phyloP scores from a whole-genome alignment of 2,888 invertebrate species.

The Erebia ligea region DNA sequence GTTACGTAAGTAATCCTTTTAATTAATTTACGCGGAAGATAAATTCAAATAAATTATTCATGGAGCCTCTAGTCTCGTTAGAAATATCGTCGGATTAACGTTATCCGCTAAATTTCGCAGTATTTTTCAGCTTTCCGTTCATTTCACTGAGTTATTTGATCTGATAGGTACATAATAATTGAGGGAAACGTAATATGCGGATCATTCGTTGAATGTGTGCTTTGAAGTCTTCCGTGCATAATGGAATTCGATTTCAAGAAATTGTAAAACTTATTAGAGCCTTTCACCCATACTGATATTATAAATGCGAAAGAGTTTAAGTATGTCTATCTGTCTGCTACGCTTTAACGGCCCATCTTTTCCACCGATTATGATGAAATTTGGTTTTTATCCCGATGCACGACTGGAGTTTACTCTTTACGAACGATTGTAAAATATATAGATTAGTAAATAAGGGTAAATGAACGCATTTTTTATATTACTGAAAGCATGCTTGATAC shows the following conservation, averaged over 20 bases:
- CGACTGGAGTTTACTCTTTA: too few species aligned
- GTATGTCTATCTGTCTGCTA: too few species aligned
- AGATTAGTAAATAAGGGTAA: too few species aligned
- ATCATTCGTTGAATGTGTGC: background rate
- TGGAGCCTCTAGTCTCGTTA: background rate
- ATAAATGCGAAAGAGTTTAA: too few species aligned
- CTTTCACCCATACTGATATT: too few species aligned
- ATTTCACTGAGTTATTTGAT: conserved; percentile 9
- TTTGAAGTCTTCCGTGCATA: background rate
- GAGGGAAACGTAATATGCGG: background rate
- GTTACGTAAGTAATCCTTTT: background rate
- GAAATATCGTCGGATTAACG: background rate
- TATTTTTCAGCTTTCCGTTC: conserved; percentile 8
- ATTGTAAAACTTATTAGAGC: background rate
- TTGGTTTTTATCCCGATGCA: background rate
- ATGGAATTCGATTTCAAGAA: background rate
- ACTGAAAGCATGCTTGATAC: too few species aligned
- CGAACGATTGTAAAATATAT: too few species aligned
- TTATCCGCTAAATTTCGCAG: background rate
- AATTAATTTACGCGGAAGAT: background rate
- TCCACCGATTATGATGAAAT: background rate
- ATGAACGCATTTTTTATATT: too few species aligned
- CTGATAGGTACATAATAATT: background rate
- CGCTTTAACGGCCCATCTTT: too few species aligned
- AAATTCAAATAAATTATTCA: background rate